A percentile compares a stretch with the other conserved stretches of the same genome.
Conservation (phyloP, 2,888 invertebrate species). For the Hololepta plana region DNA sequence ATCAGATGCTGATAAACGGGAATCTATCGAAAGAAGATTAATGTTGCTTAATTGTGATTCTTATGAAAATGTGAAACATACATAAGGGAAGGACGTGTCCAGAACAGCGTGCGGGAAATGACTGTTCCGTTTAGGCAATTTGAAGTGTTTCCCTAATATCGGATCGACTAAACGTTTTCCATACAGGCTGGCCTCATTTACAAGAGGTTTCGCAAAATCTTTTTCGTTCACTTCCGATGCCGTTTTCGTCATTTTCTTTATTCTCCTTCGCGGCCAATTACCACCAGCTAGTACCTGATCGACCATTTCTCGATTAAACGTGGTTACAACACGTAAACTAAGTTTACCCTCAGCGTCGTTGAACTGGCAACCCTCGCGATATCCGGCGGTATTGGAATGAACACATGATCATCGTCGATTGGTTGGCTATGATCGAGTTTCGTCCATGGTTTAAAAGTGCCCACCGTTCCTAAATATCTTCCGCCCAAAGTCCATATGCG, state of each 20-base stretch:
- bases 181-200: conserved; percentile 30
- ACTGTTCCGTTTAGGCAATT: conserved; percentile 33
- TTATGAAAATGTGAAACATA: conserved; percentile 13
- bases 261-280: conserved; percentile 17
- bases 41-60: no score
- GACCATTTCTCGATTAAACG: no score
- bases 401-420: conserved; percentile 27
- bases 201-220: no score
- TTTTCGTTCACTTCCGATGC: no score
- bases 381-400: conserved; percentile 53
- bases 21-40: conserved; percentile 31
- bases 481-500: conserved; percentile 60
- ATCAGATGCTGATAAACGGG: conserved; percentile 51
- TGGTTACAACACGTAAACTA: no score
- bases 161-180: conserved; percentile 36
- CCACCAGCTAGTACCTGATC: no score
- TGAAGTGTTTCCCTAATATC: conserved; percentile 38
- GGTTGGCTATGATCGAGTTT: conserved; percentile 26
- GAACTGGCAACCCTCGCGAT: conserved; percentile 54
- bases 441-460: conserved; percentile 47
- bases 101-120: conserved; percentile 32
- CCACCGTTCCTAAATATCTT: conserved; percentile 49
- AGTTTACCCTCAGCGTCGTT: conserved; percentile 51
- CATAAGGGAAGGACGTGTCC: conserved; percentile 41
- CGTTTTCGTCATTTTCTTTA: no score